These are phyloP conservation scores for Scarus forsteni DNA, from an alignment of 2,797 vertebrate genomes.

Conservation along the genomic window DNA sequence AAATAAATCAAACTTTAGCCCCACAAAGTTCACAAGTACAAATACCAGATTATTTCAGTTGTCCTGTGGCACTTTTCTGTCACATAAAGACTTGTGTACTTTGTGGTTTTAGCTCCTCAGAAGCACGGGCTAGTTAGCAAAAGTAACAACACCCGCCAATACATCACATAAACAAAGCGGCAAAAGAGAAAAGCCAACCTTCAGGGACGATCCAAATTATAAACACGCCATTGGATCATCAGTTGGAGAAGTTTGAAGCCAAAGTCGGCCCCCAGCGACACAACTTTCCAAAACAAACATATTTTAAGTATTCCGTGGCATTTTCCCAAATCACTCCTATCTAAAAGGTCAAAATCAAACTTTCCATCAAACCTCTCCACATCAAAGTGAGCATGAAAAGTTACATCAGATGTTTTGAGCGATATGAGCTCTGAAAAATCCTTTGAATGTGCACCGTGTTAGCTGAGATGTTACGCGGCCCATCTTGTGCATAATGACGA, in stretches of 20 bases:
- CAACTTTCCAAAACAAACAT: neutral
- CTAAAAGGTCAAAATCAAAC: slow-evolving; percentile 9
- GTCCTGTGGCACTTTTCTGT: neutral
- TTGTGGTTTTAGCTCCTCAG: neutral
- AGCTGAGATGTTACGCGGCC: slow-evolving; percentile 14
- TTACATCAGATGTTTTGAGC: slow-evolving; percentile 53
- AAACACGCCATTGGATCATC: neutral
- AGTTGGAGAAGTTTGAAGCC: too few species aligned
- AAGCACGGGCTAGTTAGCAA: neutral
- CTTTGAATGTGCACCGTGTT: slow-evolving; percentile 17
- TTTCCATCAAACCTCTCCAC: slow-evolving; percentile 4
- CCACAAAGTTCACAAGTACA: neutral
- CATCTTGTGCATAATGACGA: slow-evolving; percentile 45
- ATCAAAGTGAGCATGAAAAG: slow-evolving; percentile 42
- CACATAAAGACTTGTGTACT: neutral
- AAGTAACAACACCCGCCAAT: neutral
- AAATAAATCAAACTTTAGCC: neutral
- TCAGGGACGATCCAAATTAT: neutral
- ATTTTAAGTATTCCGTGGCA: neutral
- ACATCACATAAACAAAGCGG: neutral
- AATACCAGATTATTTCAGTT: neutral
- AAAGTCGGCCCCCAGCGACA: too few species aligned
- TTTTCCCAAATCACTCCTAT: slow-evolving; percentile 6
- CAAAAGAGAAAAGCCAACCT: neutral
- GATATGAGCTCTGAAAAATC: slow-evolving; percentile 23